Base-by-base conservation (phyloP, 2,113 vertebrate species). In the Pygoscelis adeliae region DNA sequence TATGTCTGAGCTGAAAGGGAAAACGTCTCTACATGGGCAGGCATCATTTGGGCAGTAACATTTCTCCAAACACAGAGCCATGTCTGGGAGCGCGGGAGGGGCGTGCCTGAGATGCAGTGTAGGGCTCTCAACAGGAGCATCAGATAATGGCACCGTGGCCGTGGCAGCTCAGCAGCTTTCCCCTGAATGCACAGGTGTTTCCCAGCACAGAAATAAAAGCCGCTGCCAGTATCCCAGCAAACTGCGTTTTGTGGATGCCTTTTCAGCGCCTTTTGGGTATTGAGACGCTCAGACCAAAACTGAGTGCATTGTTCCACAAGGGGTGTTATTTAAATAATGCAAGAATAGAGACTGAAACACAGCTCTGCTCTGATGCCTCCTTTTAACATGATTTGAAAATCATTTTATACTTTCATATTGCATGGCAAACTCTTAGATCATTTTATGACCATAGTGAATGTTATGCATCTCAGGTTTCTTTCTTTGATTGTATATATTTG, bases 101-200 rank as follows among this genome's bases (percentile, higher is more conserved):
- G 4, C 22, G 85, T 63, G 20, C 76, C 61, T 49, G 52, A 59
- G 21, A 27, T 34, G 17, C 23, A 62, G 53, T 3, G 11, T 1
- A 46, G 22, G 22, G 22, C 7, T 80, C 58, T 63, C 34, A 46
- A 2, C 4, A 15, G 10, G 4, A 88, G 29, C 17, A 20, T 70
- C 0, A 0, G 29, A 29, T 46, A 78, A 42, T 38, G 16, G 26
- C 29, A 7, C 5, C 5, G 20, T 1, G 0, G 36, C 18, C 4
- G 1, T 30, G 55, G 63, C 40, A 78, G 49, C 32, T 69, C 4
- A 0, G 44, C 34, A 50, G 27, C 8, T 76, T 90, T 92, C 7
- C 61, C 38, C 47, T 27, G n/a, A 56, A 3, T 1, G 1, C 16
- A 8, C 0, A 0, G 21, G 9, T 50, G 10, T 62, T 87, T 36